Base-by-base conservation (phyloP, 2,888 invertebrate genomes). In the Sphecodes monilicornis region DNA sequence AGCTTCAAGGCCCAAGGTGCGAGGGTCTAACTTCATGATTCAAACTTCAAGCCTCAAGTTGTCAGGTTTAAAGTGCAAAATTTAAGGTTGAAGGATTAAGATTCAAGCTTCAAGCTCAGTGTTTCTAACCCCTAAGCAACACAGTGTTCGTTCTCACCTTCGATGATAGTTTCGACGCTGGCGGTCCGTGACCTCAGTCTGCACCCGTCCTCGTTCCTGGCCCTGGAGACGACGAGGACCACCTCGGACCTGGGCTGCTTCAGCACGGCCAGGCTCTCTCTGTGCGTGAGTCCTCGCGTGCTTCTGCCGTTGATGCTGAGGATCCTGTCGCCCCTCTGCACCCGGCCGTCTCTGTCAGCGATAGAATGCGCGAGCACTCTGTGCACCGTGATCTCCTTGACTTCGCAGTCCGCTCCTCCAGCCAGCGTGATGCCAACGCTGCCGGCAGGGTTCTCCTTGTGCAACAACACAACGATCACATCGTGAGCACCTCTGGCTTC, bases 341-440 rank as follows among this genome's bases (percentile, higher is more conserved):
- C 96, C 76, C 97, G 96, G 10, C 98, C 98, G 93, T 98, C 98
- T 92, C 97, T 97, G 91, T 98, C 98, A 66, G 98, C 98, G 76
- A 98, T 97, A 91, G 98, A 98, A 89, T 98, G 98, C 81, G 96
- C 96, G 90, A 98, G 95, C 76, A 98, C 97, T 95, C 98, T 97
- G 95, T 98, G 98, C 88, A 98, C 98, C 92, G 98, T 98, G 88
- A 98, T 98, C 95, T 98, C 98, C 95, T 98, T 98, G 92, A 97
- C 97, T 96, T 98, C 98, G 94, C 98, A 98, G 94, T 98, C 98
- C 29, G 97, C 97, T 76, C 98, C 98, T 82, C 98, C 98, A 76
- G 98, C 98, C 90, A 98, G 95, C 69, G 98, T 98, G 84, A 98
- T 97, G 68, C 98, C 98, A 83, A 98, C 97, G 92, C 97, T 98